Evolutionary conservation across 1,140 invertebrate genomes (phyloP).

Genomic region (Melanaphis sacchari): DNA sequence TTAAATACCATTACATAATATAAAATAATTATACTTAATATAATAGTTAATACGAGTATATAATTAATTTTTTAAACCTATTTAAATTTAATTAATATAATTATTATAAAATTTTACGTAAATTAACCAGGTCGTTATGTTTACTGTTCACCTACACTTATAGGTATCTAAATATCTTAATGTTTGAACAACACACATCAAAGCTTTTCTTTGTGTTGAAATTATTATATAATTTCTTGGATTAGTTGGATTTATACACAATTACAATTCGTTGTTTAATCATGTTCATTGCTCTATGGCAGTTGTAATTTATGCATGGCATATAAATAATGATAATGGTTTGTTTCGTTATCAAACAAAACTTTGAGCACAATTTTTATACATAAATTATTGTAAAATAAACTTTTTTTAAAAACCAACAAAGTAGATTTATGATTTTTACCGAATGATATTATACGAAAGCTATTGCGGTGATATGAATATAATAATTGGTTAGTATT

Average conservation of each 20-base stretch:
- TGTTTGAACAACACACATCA: background rate
- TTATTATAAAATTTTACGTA: background rate
- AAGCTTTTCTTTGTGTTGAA: background rate
- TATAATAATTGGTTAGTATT: background rate
- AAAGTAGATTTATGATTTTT: background rate
- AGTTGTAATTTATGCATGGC: background rate
- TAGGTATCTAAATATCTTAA: background rate
- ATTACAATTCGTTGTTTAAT: conserved; percentile 27
- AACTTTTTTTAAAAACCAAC: conserved; percentile 12
- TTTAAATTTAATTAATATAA: background rate
- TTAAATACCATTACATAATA: background rate
- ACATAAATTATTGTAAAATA: background rate
- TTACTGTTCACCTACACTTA: background rate
- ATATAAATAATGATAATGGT: conserved; percentile 18
- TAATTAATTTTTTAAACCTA: background rate
- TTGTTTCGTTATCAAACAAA: conserved; percentile 28
- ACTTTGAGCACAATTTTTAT: background rate
- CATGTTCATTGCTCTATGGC: conserved; percentile 25
- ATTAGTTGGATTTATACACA: conserved; percentile 19
- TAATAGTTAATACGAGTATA: background rate
- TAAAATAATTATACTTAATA: background rate
- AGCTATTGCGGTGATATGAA: background rate
- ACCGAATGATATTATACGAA: background rate
- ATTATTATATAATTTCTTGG: conserved; percentile 1
- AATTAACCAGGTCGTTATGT: background rate